Evolutionary conservation across 2,797 vertebrate species (phyloP).

Genomic region (Aeoliscus strigatus): DNA sequence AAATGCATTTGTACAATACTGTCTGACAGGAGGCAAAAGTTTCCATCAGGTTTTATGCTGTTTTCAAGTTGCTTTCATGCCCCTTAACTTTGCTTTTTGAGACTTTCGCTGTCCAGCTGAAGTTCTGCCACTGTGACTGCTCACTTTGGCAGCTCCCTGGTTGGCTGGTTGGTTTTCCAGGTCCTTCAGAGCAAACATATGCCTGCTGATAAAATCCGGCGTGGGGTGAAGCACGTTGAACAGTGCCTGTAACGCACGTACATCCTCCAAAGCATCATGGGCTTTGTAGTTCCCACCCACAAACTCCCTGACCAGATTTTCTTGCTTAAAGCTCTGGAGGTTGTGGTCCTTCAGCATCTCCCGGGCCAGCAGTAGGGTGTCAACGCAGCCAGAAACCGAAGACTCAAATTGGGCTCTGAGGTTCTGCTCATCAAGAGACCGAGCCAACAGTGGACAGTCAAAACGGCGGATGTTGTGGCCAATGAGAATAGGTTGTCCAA

Average conservation of each 20-base stretch:
- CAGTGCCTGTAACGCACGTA: constrained; percentile 64
- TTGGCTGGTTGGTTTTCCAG: constrained; percentile 4
- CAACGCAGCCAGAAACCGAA: constrained; percentile 57
- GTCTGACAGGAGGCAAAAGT: no score
- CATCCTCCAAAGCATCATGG: constrained; percentile 74
- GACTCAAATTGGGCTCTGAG: constrained; percentile 57
- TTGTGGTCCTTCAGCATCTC: constrained; percentile 58
- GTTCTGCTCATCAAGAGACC: constrained; percentile 57
- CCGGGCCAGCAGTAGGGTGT: constrained; percentile 65
- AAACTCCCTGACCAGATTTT: constrained; percentile 65
- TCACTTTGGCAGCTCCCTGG: background rate
- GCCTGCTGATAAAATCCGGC: constrained; percentile 43
- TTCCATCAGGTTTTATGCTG: no score
- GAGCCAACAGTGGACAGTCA: constrained; percentile 63
- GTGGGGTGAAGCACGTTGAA: constrained; percentile 57
- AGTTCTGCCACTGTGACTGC: constrained; percentile 36
- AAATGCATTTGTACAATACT: no score
- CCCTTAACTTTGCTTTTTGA: constrained; percentile 3
- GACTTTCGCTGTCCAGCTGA: constrained; percentile 17
- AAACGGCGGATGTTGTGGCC: constrained; percentile 75
- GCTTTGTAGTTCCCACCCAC: constrained; percentile 67
- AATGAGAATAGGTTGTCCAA: constrained; percentile 55
- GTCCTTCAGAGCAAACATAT: constrained; percentile 58
- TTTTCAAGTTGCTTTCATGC: no score
- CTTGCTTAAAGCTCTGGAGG: constrained; percentile 68